phyloP scores from a whole-genome alignment of 2,113 vertebrate species.

The Dasyornis broadbenti region DNA sequence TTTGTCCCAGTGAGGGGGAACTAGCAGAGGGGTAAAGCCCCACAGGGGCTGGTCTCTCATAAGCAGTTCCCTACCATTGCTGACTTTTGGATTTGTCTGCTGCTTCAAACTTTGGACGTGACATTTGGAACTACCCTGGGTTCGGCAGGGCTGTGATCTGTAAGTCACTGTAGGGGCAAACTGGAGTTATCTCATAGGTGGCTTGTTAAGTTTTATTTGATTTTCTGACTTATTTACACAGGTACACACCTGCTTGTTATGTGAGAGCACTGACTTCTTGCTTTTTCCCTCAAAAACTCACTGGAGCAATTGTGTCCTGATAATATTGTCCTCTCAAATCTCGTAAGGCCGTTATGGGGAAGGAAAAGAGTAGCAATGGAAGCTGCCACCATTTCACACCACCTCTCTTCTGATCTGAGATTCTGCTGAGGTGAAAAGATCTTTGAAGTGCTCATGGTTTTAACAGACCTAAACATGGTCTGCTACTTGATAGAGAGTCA shows the following conservation, averaged over 20 bases:
- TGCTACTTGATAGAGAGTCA: not conserved
- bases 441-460: slow-evolving; percentile 8
- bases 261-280: slow-evolving; percentile 17
- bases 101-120: not conserved
- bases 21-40: not conserved
- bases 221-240: slow-evolving; percentile 25
- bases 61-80: not conserved
- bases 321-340: not conserved
- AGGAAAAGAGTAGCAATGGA: not conserved
- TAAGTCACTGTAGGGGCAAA: not conserved
- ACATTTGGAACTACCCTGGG: not conserved
- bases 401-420: slow-evolving; percentile 3
- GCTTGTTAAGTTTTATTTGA: slow-evolving; percentile 33
- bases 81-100: not conserved
- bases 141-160: not conserved
- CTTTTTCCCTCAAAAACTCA: slow-evolving; percentile 17
- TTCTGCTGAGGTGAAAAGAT: not conserved
- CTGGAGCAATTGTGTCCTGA: not conserved
- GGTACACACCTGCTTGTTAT: not conserved
- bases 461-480: not conserved
- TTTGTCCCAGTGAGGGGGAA: not conserved
- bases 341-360: not conserved
- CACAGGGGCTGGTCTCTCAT: not conserved
- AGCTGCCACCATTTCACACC: not conserved
- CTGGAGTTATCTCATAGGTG: slow-evolving; percentile 12